Percentiles rank a stretch among this genome's conserved stretches.
Conservation (phyloP, 2,797 vertebrate species). For the Meriones psammophilus region DNA sequence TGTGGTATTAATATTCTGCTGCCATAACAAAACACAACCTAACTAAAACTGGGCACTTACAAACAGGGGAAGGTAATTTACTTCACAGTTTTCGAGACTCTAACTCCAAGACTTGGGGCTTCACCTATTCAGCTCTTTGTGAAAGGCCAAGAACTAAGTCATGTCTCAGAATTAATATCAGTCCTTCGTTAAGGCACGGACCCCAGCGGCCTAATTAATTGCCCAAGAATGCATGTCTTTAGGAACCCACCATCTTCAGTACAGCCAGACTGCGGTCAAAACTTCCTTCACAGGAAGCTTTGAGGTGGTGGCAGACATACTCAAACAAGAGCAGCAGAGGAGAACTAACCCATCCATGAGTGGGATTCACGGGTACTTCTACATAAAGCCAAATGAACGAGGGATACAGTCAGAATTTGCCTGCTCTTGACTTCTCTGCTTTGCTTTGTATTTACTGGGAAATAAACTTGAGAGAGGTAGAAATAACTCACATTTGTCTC, state of each 20-base stretch:
- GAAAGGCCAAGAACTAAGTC: background rate
- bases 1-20: background rate
- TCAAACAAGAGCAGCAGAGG: background rate
- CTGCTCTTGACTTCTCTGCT: conserved; percentile 56
- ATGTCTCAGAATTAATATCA: background rate
- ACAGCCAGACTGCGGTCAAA: background rate
- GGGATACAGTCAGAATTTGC: conserved; percentile 9
- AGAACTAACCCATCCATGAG: background rate
- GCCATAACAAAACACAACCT: background rate
- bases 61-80: background rate
- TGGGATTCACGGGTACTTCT: conserved; percentile 20
- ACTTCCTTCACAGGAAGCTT: background rate
- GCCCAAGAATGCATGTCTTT: background rate
- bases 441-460: conserved; percentile 66
- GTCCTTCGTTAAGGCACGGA: background rate
- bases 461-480: conserved; percentile 67
- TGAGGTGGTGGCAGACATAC: rapidly evolving
- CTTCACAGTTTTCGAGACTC: background rate
- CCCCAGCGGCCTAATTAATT: background rate
- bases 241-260: background rate
- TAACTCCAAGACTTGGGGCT: background rate
- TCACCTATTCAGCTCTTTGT: background rate
- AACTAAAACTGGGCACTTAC: background rate
- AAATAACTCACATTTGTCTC: conserved; percentile 77
- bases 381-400: conserved; percentile 50